Evolutionary conservation across 2,113 vertebrate genomes (phyloP).

Genomic region (Labeo catla): DNA sequence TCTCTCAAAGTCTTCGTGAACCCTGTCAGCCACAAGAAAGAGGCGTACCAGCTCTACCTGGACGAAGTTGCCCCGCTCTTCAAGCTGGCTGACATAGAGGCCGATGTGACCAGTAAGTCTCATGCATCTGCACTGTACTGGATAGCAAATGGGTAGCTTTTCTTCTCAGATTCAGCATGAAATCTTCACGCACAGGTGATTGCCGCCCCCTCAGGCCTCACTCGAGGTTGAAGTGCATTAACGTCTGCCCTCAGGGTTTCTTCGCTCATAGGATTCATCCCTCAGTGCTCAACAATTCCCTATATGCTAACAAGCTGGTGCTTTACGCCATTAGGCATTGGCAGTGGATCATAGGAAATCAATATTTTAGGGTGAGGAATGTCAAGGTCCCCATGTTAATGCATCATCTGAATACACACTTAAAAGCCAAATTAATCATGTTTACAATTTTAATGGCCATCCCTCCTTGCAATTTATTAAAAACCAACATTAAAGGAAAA

Average conservation of each 20-base stretch:
- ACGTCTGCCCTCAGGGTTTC: slow-evolving; percentile 52
- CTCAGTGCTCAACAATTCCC: slow-evolving; percentile 40
- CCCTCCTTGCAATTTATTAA: neutral
- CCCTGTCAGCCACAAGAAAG: slow-evolving; percentile 90
- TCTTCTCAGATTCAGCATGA: slow-evolving; percentile 20
- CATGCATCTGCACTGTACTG: neutral
- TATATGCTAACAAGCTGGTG: slow-evolving; percentile 47
- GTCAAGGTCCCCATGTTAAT: slow-evolving; percentile 31
- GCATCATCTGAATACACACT: slow-evolving; percentile 22
- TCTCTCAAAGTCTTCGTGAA: slow-evolving; percentile 92
- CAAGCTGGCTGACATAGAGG: slow-evolving; percentile 88
- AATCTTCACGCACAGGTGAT: slow-evolving; percentile 39
- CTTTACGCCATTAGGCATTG: slow-evolving; percentile 52
- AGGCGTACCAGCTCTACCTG: slow-evolving; percentile 85
- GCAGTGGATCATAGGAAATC: slow-evolving; percentile 44
- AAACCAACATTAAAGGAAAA: neutral
- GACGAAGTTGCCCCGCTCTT: slow-evolving; percentile 92
- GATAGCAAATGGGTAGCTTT: neutral
- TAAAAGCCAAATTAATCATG: slow-evolving; percentile 9
- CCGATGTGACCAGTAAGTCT: slow-evolving; percentile 88
- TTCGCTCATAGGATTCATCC: slow-evolving; percentile 46
- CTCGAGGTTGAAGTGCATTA: slow-evolving; percentile 50
- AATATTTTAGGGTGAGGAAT: slow-evolving; percentile 45
- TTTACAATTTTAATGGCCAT: slow-evolving; percentile 11
- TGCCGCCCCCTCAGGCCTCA: slow-evolving; percentile 40